Evolutionary conservation across 2,888 invertebrate genomes (phyloP).

Genomic region (Pristionchus japonicus): DNA sequence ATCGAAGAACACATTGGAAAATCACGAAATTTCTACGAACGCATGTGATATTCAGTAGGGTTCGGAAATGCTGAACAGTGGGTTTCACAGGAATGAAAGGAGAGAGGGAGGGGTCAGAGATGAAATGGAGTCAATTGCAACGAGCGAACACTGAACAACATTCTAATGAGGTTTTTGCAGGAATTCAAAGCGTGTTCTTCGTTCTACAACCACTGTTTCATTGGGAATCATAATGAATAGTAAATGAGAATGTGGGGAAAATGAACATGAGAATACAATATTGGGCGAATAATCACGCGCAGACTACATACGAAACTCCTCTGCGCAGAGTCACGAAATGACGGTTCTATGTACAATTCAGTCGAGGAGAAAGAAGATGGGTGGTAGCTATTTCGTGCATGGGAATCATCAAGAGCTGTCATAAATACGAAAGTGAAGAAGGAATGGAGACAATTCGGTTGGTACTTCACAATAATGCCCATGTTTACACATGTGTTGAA

Average conservation of each 20-base stretch:
- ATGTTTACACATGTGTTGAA: not conserved
- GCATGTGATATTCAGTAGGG: not conserved
- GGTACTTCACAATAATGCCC: not conserved
- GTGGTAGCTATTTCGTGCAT: not conserved
- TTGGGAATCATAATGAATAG: not conserved
- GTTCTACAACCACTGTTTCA: not conserved
- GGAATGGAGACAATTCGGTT: not conserved
- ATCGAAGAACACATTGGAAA: not conserved
- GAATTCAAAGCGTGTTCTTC: not conserved
- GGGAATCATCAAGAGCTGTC: not conserved
- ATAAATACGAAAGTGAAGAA: not conserved
- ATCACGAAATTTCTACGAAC: not conserved
- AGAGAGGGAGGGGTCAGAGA: not conserved
- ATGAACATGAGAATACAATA: not conserved
- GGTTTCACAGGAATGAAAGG: too few species aligned
- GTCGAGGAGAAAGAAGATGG: not conserved
- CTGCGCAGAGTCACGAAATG: not conserved
- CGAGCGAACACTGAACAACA: too few species aligned
- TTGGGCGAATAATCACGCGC: not conserved
- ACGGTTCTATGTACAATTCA: not conserved
- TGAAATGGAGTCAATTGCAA: too few species aligned
- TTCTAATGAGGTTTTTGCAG: too few species aligned
- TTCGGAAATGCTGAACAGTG: not conserved
- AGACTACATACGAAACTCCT: not conserved
- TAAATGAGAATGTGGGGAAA: not conserved